Base-by-base conservation (phyloP, 2,888 invertebrate species). In the Aromia moschata region DNA sequence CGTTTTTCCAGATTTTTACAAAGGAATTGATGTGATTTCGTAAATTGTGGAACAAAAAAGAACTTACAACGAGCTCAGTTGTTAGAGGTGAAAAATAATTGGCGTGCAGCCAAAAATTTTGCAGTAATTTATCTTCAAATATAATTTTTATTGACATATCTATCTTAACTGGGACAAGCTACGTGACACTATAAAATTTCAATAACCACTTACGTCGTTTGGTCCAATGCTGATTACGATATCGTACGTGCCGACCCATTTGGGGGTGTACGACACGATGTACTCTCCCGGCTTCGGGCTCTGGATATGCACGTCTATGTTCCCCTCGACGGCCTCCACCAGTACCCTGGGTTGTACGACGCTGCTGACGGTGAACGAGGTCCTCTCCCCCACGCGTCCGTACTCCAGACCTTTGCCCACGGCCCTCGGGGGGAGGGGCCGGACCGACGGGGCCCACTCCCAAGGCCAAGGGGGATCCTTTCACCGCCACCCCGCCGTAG, bases 211-310 rank as follows among this genome's bases (percentile, higher is more conserved):
- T 74, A 80, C 80, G 69, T 80, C 80, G 68, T 77, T 79, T 11
- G 77, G 74, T 56, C 81, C 81, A 31, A 81, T 77, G 45, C 76
- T 90, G 66, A 98, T 91, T 62, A 92, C 84, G 25, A 97, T 89
- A 79, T 96, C 94, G 77, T 95, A 97, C 36, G 91, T 86, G 0
- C 98, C 98, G n/a, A 94, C 92, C 72, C 94, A 93, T 0, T 91
- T 87, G 0, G 98, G 96, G 1, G 91, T 89, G 80, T 96, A 98
- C 0, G 93, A 91, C 44, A 96, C 93, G 62, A 91, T 89, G 87
- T 93, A 96, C 67, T 93, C 91, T 0, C 93, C 91, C 78, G 85
- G 90, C 81, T 81, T 81, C 2, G 79, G 77, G 55, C 74, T 75
- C 58, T 81, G 80, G 44, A 80, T 77, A 49, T 80, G 79, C 78